phyloP scores from a whole-genome alignment of 2,888 invertebrate species.

The Eupsilia transversa region DNA sequence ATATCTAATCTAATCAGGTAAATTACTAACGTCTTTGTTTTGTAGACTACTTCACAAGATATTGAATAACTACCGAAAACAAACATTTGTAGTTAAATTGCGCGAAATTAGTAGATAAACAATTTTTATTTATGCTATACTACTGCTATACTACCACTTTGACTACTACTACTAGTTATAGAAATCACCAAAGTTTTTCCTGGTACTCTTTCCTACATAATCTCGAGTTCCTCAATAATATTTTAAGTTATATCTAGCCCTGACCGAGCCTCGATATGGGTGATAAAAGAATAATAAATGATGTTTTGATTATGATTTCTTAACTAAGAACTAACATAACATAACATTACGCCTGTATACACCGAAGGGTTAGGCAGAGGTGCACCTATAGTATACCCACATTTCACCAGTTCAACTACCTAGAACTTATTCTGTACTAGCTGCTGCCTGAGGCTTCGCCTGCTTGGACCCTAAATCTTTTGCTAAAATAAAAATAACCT shows the following conservation, averaged over 20 bases:
- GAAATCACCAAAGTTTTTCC: not conserved
- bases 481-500: no score
- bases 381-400: not conserved
- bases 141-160: no score
- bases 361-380: not conserved
- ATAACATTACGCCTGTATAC: not conserved
- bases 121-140: not conserved
- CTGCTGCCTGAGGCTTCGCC: no score
- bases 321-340: not conserved
- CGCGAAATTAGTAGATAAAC: not conserved
- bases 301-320: not conserved
- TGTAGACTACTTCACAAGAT: not conserved
- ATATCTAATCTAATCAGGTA: slow-evolving; percentile 35
- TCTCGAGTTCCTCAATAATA: not conserved
- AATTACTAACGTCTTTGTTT: not conserved
- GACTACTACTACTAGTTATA: not conserved
- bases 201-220: not conserved
- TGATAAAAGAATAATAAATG: not conserved
- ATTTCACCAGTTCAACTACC: not conserved
- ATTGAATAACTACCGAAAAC: not conserved
- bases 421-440: not conserved
- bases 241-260: not conserved
- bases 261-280: not conserved
- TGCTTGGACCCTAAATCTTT: no score
- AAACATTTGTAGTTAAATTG: slow-evolving; percentile 8